Percentiles rank a stretch among this genome's conserved stretches.
phyloP scores from a whole-genome alignment of 2,113 vertebrate genomes.

The Silurus glanis region DNA sequence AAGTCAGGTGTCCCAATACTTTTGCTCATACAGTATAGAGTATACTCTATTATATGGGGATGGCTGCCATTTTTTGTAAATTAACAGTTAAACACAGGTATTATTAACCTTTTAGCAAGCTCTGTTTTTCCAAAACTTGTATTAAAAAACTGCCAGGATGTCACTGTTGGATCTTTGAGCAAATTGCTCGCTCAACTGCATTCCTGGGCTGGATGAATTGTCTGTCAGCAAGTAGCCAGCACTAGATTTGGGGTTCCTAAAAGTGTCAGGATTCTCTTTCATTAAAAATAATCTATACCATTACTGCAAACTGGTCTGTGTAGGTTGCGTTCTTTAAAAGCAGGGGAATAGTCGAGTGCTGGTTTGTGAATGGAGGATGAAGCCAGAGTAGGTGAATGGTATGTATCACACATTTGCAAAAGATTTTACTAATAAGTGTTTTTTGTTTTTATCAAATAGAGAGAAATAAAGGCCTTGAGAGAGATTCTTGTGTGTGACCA shows the following conservation, averaged over 20 bases:
- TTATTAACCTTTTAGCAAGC: background rate
- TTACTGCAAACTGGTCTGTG: background rate
- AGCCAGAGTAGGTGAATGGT: too few species aligned
- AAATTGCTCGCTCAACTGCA: background rate
- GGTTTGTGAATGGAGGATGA: too few species aligned
- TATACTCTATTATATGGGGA: background rate
- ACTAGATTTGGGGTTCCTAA: constrained; percentile 25
- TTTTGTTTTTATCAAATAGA: too few species aligned
- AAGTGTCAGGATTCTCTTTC: background rate
- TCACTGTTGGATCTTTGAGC: background rate
- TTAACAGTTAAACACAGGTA: background rate
- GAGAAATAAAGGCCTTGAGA: too few species aligned
- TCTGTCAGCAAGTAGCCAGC: background rate
- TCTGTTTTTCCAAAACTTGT: background rate
- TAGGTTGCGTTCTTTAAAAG: background rate
- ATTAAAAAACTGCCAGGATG: background rate
- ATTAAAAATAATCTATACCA: background rate
- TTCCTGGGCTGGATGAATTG: background rate
- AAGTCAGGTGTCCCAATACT: too few species aligned
- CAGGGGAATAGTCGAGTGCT: too few species aligned
- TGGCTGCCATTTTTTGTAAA: background rate
- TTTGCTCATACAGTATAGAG: too few species aligned
- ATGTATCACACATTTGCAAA: too few species aligned
- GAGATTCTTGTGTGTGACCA: too few species aligned
- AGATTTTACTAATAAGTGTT: too few species aligned